A percentile compares a stretch with the other conserved stretches of the same genome.
phyloP scores from a whole-genome alignment of 2,888 invertebrate species.

The Lydus trimaculatus region DNA sequence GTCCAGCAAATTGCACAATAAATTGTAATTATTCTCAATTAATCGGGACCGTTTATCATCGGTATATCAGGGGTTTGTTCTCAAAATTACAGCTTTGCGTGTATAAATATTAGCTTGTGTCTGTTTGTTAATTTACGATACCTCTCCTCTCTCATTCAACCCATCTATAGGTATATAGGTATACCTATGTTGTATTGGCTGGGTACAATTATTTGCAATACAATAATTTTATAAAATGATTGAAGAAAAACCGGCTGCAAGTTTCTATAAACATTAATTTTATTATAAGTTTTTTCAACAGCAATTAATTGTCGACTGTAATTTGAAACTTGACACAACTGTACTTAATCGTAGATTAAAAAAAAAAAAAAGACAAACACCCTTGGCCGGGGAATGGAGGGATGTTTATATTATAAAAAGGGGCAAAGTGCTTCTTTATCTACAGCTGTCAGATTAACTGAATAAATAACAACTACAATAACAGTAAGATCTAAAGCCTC shows the following conservation, averaged over 20 bases:
- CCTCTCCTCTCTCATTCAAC: constrained; percentile 12
- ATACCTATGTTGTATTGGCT: no score
- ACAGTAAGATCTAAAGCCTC: neutral
- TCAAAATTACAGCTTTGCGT: constrained; percentile 34
- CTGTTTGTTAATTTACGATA: constrained; percentile 30
- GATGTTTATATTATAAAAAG: neutral
- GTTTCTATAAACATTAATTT: neutral
- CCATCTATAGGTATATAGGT: no score
- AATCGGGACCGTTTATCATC: constrained; percentile 30
- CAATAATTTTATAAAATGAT: no score
- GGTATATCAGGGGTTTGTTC: constrained; percentile 24
- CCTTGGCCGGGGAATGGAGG: neutral
- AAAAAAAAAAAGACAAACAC: neutral
- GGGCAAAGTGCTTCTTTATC: neutral
- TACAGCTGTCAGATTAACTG: constrained; percentile 9
- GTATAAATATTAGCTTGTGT: constrained; percentile 32
- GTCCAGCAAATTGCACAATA: constrained; percentile 22
- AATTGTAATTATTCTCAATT: constrained; percentile 33
- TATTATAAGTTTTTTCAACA: neutral
- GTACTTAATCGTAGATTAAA: constrained; percentile 1
- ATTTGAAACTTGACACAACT: neutral
- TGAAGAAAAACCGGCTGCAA: no score
- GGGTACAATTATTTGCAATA: no score
- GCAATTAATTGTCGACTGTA: neutral
- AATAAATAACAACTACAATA: neutral